Conservation (phyloP, 2,113 vertebrate species). For the Scophthalmus maximus region DNA sequence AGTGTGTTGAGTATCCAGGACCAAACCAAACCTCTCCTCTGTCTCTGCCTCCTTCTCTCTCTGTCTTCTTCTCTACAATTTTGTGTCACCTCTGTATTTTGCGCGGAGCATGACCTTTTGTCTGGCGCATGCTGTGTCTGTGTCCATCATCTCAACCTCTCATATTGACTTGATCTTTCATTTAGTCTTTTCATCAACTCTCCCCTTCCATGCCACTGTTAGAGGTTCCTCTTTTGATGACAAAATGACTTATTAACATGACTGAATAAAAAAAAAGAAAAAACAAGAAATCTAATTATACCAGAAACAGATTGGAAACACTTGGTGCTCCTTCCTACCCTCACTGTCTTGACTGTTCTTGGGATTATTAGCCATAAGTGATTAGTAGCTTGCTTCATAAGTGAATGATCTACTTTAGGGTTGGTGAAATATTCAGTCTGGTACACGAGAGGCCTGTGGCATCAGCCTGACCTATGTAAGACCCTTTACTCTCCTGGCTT, state of each 20-base stretch:
- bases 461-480: constrained; percentile 86
- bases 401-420: constrained; percentile 81
- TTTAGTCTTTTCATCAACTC: constrained; percentile 84
- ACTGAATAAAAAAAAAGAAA: constrained; percentile 63
- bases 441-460: constrained; percentile 86
- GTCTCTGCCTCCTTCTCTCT: constrained; percentile 43
- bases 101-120: constrained; percentile 90
- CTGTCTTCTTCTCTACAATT: constrained; percentile 50
- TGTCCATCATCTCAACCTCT: constrained; percentile 76
- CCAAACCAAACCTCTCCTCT: constrained; percentile 43
- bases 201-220: constrained; percentile 86
- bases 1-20: constrained; percentile 84
- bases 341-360: constrained; percentile 84
- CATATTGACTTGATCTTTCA: constrained; percentile 83
- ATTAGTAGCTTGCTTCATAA: constrained; percentile 79
- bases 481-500: constrained; percentile 82
- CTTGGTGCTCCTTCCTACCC: constrained; percentile 81
- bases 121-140: constrained; percentile 91
- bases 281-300: constrained; percentile 61
- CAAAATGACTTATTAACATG: constrained; percentile 65
- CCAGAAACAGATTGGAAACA: constrained; percentile 76
- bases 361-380: constrained; percentile 71
- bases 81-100: constrained; percentile 82
- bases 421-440: constrained; percentile 84
- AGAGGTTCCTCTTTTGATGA: constrained; percentile 89